Evolutionary conservation across 2,113 vertebrate species (phyloP).

Genomic region (Sapajus apella): DNA sequence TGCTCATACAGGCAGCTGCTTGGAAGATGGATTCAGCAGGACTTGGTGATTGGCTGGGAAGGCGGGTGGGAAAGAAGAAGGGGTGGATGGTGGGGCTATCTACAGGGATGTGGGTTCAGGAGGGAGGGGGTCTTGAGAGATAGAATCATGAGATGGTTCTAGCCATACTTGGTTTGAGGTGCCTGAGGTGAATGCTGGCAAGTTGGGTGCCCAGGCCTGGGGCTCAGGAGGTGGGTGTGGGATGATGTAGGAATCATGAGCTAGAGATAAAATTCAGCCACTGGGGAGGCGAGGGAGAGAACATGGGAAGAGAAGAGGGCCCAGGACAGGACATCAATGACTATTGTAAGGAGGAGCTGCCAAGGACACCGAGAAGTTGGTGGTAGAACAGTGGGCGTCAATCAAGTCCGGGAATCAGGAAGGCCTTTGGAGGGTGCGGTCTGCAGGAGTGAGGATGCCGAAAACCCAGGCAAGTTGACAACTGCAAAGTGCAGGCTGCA

Average conservation of each 20-base stretch:
- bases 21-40: neutral
- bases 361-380: neutral
- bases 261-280: neutral
- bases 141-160: neutral
- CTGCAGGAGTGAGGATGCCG: neutral
- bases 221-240: neutral
- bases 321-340: rapidly evolving
- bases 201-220: neutral
- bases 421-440: neutral
- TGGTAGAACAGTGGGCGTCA: neutral
- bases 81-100: neutral
- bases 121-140: neutral
- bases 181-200: neutral
- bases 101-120: rapidly evolving
- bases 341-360: neutral
- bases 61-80: neutral
- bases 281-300: neutral
- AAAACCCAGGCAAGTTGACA: neutral
- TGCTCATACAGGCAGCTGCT: neutral
- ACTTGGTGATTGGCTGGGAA: neutral
- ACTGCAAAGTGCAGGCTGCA: neutral
- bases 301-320: neutral
- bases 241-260: neutral
- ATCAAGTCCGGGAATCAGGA: neutral
- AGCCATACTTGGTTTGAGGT: neutral